Evolutionary conservation across 1,140 invertebrate genomes (phyloP).

Genomic region (Riptortus pedestris): DNA sequence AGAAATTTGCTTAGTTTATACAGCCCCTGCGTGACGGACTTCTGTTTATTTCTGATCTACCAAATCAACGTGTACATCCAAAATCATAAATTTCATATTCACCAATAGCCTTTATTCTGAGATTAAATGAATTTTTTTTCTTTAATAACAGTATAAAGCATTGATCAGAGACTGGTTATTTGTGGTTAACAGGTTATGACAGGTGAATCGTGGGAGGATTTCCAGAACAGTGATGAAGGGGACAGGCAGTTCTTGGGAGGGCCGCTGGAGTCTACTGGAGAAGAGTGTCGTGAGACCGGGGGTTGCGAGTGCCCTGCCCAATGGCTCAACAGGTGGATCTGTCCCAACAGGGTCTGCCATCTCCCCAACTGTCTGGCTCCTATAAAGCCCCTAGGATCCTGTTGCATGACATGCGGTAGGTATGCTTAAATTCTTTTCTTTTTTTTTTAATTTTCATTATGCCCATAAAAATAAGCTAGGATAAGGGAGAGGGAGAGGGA

Average conservation of each 20-base stretch:
- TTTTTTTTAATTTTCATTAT: too few relatives aligned
- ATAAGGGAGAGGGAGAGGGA: neutral
- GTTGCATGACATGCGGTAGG: constrained; percentile 23
- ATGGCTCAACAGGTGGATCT: neutral
- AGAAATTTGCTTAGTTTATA: too few relatives aligned
- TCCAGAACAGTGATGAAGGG: neutral
- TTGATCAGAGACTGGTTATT: neutral
- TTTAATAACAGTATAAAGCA: neutral
- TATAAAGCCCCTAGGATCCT: constrained; percentile 17
- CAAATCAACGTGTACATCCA: too few relatives aligned
- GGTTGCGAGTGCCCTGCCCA: neutral
- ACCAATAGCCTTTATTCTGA: neutral
- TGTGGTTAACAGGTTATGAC: neutral
- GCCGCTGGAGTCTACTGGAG: neutral
- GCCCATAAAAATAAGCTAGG: neutral
- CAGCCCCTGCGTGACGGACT: too few relatives aligned
- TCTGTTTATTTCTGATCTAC: too few relatives aligned
- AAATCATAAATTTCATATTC: too few relatives aligned
- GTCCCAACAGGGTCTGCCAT: neutral
- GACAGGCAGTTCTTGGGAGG: neutral
- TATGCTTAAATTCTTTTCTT: too few relatives aligned
- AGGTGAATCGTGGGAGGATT: neutral
- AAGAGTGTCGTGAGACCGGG: neutral
- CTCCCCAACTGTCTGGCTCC: constrained; percentile 18
- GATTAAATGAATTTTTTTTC: neutral